phyloP scores from a whole-genome alignment of 2,888 invertebrate genomes.

The Perithous albicinctus region DNA sequence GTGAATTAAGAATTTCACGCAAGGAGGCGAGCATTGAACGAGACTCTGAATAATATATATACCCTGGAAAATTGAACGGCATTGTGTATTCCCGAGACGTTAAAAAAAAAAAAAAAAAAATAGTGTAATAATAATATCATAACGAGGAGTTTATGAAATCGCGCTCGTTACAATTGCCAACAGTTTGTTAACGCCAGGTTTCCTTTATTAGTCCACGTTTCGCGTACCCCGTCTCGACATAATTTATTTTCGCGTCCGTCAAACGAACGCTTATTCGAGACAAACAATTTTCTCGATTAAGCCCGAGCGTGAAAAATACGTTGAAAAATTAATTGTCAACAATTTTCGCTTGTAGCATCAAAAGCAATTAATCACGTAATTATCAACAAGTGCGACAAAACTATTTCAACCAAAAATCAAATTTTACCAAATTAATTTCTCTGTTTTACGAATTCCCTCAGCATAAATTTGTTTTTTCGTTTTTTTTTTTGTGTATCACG shows the following conservation, averaged over 20 bases:
- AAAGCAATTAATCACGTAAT: neutral
- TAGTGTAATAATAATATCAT: slow-evolving; percentile 32
- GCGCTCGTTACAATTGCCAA: slow-evolving; percentile 26
- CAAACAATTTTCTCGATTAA: slow-evolving; percentile 3
- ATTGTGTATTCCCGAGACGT: slow-evolving; percentile 17
- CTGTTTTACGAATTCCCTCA: no score
- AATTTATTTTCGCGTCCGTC: slow-evolving; percentile 15
- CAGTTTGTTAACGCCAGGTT: slow-evolving; percentile 40
- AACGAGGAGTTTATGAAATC: slow-evolving; percentile 38
- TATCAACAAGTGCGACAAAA: no score
- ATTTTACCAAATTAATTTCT: no score
- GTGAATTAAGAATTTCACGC: slow-evolving; percentile 14
- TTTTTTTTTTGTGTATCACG: no score
- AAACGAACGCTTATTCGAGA: slow-evolving; percentile 1
- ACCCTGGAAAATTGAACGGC: slow-evolving; percentile 27
- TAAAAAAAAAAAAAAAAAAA: no score
- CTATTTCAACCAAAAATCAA: no score
- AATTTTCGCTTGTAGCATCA: neutral
- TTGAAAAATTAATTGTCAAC: neutral
- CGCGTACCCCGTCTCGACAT: neutral
- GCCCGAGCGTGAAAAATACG: neutral
- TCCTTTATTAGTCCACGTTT: slow-evolving; percentile 40
- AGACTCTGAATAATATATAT: slow-evolving; percentile 20
- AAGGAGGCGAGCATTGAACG: neutral
- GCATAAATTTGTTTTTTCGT: no score